Base-by-base conservation (phyloP, 2,113 vertebrate genomes). In the Piaya cayana region DNA sequence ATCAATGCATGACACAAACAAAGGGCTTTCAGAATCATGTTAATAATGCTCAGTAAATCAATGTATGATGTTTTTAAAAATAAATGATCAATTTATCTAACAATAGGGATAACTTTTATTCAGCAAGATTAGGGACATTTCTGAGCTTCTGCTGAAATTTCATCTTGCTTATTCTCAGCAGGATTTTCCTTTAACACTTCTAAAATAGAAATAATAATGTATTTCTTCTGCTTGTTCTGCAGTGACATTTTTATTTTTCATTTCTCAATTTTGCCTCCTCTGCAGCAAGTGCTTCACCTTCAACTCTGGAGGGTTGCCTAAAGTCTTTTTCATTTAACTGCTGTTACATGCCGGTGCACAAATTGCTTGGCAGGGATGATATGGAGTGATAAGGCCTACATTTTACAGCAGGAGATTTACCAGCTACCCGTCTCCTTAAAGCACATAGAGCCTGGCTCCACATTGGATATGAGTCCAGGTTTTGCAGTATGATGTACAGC, bases 181-280 rank as follows among this genome's bases (percentile, higher is more conserved):
- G 30, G 43, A 59, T 86, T 93, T 91, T 95, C 68, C 47, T 63
- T 63, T 27, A 88, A 47, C 26, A 19, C 9, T 86, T 64, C 67
- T 80, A 91, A 81, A 80, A 75, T 27, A 96, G 88, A 95, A 92
- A 69, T 91, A 68, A 96, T 84, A 82, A 83, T 75, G 42, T 69
- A 67, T 95, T 94, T 96, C 90, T 91, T 53, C 26, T 90, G 34
- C 45, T 58, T 74, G 75, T 92, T 94, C 75, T 88, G 71, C 27
- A 58, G 67, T 69, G 85, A 83, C 60, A 88, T 92, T 97, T 98
- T 95, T 91, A 86, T 93, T 96, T 96, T 96, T 94, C 60, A 88
- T 67, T 58, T 95, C 79, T 96, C 77, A 93, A 11, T 86, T 78
- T 94, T 91, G 67, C 67, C 55, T 92, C 69, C 37, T 72, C 49